A percentile compares a stretch with the other conserved stretches of the same genome.
Evolutionary conservation across 2,113 vertebrate genomes (phyloP).

Genomic region (Melanocharis versteri): DNA sequence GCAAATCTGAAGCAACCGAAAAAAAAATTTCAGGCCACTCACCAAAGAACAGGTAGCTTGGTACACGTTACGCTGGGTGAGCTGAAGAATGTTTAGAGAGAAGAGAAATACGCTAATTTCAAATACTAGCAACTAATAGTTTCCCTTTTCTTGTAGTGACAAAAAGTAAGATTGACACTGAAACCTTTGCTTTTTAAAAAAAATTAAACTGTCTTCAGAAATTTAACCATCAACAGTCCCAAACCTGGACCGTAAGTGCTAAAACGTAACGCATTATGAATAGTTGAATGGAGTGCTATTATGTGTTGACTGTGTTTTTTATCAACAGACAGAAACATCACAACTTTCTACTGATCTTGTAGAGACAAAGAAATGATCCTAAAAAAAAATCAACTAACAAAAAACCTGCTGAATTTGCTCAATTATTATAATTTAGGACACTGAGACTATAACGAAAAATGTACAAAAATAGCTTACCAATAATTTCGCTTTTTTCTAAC

Average conservation of each 20-base stretch:
- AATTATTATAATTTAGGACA: not conserved
- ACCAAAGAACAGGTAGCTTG: not conserved
- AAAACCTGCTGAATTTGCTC: not conserved
- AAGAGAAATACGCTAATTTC: not conserved
- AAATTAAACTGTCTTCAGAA: not conserved
- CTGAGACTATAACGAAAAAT: rapidly evolving
- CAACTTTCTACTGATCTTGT: not conserved
- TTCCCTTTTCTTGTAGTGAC: not conserved
- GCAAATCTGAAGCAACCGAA: not conserved
- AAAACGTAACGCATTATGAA: not conserved
- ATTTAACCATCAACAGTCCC: not conserved
- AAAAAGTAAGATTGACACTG: not conserved
- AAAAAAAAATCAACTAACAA: not conserved
- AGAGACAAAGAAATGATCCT: not conserved
- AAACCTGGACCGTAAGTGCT: rapidly evolving
- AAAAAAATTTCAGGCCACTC: not conserved
- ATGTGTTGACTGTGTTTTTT: not conserved
- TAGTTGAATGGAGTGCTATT: not conserved
- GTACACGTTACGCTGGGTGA: not conserved
- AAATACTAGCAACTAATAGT: not conserved
- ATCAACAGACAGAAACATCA: not conserved
- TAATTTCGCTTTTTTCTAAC: not conserved
- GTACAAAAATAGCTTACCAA: not conserved
- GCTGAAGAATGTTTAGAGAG: not conserved
- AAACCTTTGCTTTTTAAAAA: not conserved